phyloP scores from a whole-genome alignment of 1,140 invertebrate species.

The Drosophila ohnishii region DNA sequence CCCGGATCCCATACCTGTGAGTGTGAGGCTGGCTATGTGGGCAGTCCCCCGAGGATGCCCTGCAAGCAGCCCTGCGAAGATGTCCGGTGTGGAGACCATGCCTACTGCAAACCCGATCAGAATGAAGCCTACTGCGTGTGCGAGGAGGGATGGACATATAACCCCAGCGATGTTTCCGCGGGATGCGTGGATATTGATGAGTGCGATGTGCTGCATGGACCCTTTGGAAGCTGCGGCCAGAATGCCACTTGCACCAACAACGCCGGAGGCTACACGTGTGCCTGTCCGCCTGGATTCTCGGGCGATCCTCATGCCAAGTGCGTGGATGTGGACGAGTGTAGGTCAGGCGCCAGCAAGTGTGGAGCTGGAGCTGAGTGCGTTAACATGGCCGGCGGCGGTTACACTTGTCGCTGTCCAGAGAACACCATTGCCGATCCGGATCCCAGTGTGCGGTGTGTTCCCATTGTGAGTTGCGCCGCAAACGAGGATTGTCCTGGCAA shows the following conservation, averaged over 20 bases:
- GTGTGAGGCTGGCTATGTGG: constrained; percentile 93
- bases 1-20: constrained; percentile 93
- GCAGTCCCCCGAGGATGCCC: constrained; percentile 89
- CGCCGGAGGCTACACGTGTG: constrained; percentile 89
- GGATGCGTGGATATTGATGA: constrained; percentile 97
- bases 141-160: constrained; percentile 96
- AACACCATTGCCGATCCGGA: constrained; percentile 92
- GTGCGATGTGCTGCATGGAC: constrained; percentile 91
- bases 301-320: constrained; percentile 92
- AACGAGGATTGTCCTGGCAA: constrained; percentile 94
- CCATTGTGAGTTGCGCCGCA: constrained; percentile 89
- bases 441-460: constrained; percentile 89
- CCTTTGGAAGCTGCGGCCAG: constrained; percentile 91
- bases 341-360: constrained; percentile 85
- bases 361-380: constrained; percentile 91
- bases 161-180: constrained; percentile 93
- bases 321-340: constrained; percentile 93
- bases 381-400: constrained; percentile 91
- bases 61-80: constrained; percentile 97
- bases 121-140: constrained; percentile 96
- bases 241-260: constrained; percentile 94
- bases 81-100: constrained; percentile 93
- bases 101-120: constrained; percentile 94
- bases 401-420: constrained; percentile 91
- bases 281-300: constrained; percentile 90